Evolutionary conservation across 2,888 invertebrate species (phyloP), one percentile per base, ranked within the genome.

Genomic region (Stratiomys singularior): DNA sequence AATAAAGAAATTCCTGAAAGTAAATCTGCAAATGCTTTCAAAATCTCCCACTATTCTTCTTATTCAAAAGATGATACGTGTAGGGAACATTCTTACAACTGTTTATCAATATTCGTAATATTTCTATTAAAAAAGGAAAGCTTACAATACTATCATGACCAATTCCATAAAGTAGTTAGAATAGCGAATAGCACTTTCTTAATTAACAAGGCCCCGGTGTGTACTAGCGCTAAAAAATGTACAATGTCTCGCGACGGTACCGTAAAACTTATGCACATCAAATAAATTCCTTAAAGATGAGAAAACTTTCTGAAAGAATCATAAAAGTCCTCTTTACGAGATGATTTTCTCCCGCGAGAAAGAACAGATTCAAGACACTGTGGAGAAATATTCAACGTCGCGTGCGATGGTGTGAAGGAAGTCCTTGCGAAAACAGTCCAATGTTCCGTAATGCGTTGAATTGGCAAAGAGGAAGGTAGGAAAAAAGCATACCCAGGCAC

Each of bases 241-340:
- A 13, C 18, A 74, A 58, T 30, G 30, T 56, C 44, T 21, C 69
- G 21, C 52, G 28, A 52, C 44, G 52, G 28, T 23, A 47, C 63
- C 47, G 47, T 64, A 76, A 76, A 46, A 46, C 64, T 63, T 74
- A 21, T 18, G 15, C 46, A 46, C 67, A 67, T 30, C 67, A 52
- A 66, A 67, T 52, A 77, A 76, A 23, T 66, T 77, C 76, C 30
- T 28, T 56, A 77, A 77, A 77, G 66, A 77, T 77, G 67, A 77
- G 76, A 77, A 77, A 77, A 77, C 67, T 77, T 77, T 77, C 67
- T 44, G 37, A 67, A 66, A 77, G 67, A 67, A 66, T 77, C 76
- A 67, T 77, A 77, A 77, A 77, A 46, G 47, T 47, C 66, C 67
- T 47, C 30, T 76, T 67, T 77, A 52, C 66, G 66, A 56, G 58